These are phyloP conservation scores for Elysia crispata DNA, from an alignment of 2,888 invertebrate genomes.

Conservation along the genomic window DNA sequence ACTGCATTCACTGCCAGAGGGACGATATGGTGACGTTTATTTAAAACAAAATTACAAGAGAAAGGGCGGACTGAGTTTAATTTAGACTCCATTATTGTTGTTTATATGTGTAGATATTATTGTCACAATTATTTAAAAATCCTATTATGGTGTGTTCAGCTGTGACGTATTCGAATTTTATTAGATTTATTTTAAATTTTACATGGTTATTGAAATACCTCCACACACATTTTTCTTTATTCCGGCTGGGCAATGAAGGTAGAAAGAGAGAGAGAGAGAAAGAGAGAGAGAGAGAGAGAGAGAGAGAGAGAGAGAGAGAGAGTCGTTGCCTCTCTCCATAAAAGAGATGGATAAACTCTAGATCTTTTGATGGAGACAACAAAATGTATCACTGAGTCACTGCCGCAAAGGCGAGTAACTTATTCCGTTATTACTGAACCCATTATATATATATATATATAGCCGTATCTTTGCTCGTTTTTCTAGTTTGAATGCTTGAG, in stretches of 20 bases:
- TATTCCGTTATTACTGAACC: background rate
- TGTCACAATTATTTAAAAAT: too few species aligned
- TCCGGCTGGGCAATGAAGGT: background rate
- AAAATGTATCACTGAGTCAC: conserved; percentile 1
- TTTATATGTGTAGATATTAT: too few species aligned
- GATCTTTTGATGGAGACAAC: background rate
- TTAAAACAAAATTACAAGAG: too few species aligned
- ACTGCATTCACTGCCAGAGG: too few species aligned
- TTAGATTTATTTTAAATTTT: background rate
- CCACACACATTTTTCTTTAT: too few species aligned
- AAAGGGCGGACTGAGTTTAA: too few species aligned
- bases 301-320: conserved; percentile 38
- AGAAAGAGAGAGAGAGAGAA: background rate
- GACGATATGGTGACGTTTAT: too few species aligned
- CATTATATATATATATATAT: conserved; percentile 1
- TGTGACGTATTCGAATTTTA: conserved; percentile 18
- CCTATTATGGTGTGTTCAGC: background rate
- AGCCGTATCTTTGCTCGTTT: too few species aligned
- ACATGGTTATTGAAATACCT: background rate
- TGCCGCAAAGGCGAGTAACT: background rate
- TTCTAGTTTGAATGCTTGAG: too few species aligned
- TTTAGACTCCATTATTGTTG: too few species aligned
- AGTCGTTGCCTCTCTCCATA: too few species aligned
- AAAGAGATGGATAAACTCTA: too few species aligned
- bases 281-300: conserved; percentile 41